Evolutionary conservation across 2,797 vertebrate genomes (phyloP).

Genomic region (Helostoma temminkii): DNA sequence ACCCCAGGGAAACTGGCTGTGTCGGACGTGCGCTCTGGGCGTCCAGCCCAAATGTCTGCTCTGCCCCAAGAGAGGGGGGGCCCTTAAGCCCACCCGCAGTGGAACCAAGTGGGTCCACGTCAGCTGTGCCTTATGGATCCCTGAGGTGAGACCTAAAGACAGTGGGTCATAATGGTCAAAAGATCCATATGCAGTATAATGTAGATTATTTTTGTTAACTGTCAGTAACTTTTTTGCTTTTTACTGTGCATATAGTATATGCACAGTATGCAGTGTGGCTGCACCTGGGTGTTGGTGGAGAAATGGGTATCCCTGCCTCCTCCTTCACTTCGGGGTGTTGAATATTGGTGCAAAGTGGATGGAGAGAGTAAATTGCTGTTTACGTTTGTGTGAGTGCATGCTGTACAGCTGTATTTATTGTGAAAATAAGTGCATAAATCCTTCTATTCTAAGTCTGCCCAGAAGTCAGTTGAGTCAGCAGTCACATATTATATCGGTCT

Average conservation of each 20-base stretch:
- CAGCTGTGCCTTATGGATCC: slow-evolving; percentile 99
- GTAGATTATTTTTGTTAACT: too few relatives aligned
- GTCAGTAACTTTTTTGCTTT: too few relatives aligned
- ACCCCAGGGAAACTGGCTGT: slow-evolving; percentile 95
- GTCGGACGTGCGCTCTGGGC: slow-evolving; percentile 94
- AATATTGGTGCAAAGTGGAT: slow-evolving; percentile 1
- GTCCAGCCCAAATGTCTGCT: slow-evolving; percentile 97
- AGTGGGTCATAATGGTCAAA: background rate
- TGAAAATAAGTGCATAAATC: slow-evolving; percentile 1
- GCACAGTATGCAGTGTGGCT: too few relatives aligned
- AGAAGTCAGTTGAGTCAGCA: background rate
- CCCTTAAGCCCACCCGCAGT: slow-evolving; percentile 95
- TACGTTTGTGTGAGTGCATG: slow-evolving; percentile 5
- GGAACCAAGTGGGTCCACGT: slow-evolving; percentile 99
- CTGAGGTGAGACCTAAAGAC: slow-evolving; percentile 86
- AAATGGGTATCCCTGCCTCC: background rate
- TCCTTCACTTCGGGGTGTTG: background rate
- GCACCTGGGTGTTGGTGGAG: background rate
- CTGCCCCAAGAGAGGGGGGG: slow-evolving; percentile 95
- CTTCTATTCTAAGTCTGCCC: background rate
- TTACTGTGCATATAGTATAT: too few relatives aligned
- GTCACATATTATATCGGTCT: background rate
- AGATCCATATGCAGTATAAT: background rate
- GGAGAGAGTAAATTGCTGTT: slow-evolving; percentile 2
- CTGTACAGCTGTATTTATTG: background rate